Base-by-base conservation (phyloP, 2,888 invertebrate species). In the Sipha maydis region DNA sequence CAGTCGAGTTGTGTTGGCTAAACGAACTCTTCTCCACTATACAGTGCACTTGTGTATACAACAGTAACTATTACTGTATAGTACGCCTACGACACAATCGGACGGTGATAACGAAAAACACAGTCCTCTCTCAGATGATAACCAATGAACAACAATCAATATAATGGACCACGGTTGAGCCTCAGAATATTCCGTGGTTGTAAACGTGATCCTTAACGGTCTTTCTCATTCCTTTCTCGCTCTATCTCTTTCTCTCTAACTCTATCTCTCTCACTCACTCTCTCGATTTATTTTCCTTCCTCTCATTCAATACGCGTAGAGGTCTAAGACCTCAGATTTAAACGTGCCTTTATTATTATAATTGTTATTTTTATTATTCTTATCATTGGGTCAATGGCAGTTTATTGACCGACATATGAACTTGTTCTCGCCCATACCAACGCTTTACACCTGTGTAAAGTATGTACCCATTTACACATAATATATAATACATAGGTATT, bases 341-440 rank as follows among this genome's bases (percentile, higher is more conserved):
- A 3, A 11, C 14, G 14, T 48, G n/a, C 14, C 73, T 54, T 17
- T 71, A 5, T 4, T 11, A 31, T 67, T 69, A 28, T n/a, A n/a
- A n/a, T n/a, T n/a, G n/a, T 41, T 41, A 41, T 41, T 41, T 41
- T 41, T 9, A 11, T 71, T 83, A 48, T 48, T 48, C 1, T 17
- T 73, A 9, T 71, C 28, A 73, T 56, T 75, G 75, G 75, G 83
- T 83, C 83, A 83, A 83, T 83, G 73, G 83, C 73, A 73, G 83
- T 75, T 75, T 56, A 56, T 75, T 73, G 75, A 83, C 83, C 75
- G 83, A 83, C 83, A 83, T 83, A 75, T 83, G 83, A 83, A 75
- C 83, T 25, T 61, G 7, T 61, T 21, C 61, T 61, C 61, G 61
- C 25, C 61, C 25, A 61, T 61, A 25, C 61, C 61, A 61, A 61